Conservation (phyloP, 2,888 invertebrate genomes). For the Dyspetes luteomarginatus region DNA sequence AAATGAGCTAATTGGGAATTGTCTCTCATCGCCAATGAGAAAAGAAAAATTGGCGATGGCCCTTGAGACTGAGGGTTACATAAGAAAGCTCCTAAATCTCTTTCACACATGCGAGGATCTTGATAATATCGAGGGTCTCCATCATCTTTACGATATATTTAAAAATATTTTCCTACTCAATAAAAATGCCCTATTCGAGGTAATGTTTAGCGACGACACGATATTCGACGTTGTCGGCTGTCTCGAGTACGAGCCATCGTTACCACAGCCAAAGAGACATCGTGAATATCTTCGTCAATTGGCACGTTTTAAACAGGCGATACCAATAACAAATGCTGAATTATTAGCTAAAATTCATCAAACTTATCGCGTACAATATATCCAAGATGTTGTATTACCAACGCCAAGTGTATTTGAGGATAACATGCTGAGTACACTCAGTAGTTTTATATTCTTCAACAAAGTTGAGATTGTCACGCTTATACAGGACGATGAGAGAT, state of each 20-base stretch:
- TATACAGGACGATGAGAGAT: conserved; percentile 98
- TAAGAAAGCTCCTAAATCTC: conserved; percentile 96
- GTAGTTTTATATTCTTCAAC: conserved; percentile 99
- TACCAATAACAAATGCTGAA: conserved; percentile 97
- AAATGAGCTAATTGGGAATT: conserved; percentile 95
- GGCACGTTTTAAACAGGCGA: conserved; percentile 96
- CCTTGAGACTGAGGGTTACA: conserved; percentile 97
- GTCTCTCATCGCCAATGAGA: conserved; percentile 93
- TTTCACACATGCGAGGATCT: conserved; percentile 99
- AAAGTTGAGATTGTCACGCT: conserved; percentile 99
- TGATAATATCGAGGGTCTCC: conserved; percentile 96
- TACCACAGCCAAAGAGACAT: conserved; percentile 94
- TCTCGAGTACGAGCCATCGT: conserved; percentile 97
- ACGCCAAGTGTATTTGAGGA: conserved; percentile 99
- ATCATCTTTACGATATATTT: conserved; percentile 98
- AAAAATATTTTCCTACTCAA: conserved; percentile 99
- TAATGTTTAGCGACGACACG: conserved; percentile 98
- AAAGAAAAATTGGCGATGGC: conserved; percentile 97
- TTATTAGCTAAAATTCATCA: conserved; percentile 99
- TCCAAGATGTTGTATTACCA: conserved; percentile 99
- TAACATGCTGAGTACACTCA: conserved; percentile 98
- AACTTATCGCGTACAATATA: conserved; percentile 99
- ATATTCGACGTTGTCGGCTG: conserved; percentile 99
- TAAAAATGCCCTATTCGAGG: conserved; percentile 98
- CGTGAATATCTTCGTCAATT: conserved; percentile 97